phyloP scores from a whole-genome alignment of 2,888 invertebrate genomes.

The Ellobium chinense region DNA sequence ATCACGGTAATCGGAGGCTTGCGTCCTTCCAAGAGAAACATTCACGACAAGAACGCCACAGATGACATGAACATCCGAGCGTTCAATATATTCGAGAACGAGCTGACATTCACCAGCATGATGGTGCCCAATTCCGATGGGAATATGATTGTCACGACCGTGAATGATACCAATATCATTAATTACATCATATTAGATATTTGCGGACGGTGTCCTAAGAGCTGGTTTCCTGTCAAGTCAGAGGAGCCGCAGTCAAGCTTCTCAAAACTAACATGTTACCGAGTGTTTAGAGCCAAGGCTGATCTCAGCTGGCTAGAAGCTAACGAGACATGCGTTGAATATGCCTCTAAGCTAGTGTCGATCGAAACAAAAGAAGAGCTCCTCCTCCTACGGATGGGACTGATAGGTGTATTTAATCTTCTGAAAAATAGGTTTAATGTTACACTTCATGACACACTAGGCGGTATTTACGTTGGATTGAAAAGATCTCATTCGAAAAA shows the following conservation, averaged over 20 bases:
- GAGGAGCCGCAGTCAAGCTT: not conserved
- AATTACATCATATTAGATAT: not conserved
- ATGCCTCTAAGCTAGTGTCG: not conserved
- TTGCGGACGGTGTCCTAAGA: not conserved
- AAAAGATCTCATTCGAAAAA: not conserved
- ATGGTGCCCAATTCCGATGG: not conserved
- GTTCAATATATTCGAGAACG: conserved; percentile 5
- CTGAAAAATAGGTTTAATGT: not conserved
- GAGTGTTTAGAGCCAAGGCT: too few relatives aligned
- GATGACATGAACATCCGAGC: not conserved
- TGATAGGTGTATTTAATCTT: not conserved
- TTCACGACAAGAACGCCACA: conserved; percentile 22
- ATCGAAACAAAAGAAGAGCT: not conserved
- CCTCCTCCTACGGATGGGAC: not conserved
- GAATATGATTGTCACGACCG: not conserved
- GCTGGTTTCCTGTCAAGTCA: not conserved
- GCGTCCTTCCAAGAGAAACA: conserved; percentile 10
- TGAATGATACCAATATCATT: not conserved
- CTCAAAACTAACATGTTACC: not conserved
- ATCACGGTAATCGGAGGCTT: conserved; percentile 10
- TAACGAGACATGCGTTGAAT: not conserved
- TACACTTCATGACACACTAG: not conserved
- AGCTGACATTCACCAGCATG: not conserved
- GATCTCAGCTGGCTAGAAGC: conserved; percentile 11
- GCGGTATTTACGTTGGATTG: conserved; percentile 22